Conservation (phyloP, 2,888 invertebrate species). For the Mellilla xanthometata region DNA sequence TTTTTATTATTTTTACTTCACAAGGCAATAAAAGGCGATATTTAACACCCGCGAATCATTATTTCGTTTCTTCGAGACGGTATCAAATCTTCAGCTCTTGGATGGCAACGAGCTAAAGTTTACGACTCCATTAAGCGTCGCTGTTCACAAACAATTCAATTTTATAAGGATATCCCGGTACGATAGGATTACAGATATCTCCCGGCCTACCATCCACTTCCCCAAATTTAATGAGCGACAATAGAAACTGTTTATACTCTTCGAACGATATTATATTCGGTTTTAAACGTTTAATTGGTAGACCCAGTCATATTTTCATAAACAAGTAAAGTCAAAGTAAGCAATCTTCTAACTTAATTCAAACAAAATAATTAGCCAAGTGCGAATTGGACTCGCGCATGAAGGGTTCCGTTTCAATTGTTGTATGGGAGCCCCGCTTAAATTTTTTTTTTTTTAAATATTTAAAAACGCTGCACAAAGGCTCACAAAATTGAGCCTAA, state of each 20-base stretch:
- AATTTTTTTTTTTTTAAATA: too few relatives aligned
- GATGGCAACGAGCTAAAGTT: constrained; percentile 25
- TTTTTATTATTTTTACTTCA: too few relatives aligned
- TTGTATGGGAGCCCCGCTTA: too few relatives aligned
- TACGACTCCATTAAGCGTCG: constrained; percentile 19
- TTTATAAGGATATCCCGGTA: constrained; percentile 14
- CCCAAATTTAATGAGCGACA: constrained; percentile 1
- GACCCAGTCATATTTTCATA: too few relatives aligned
- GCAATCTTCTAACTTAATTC: too few relatives aligned
- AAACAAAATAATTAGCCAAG: too few relatives aligned
- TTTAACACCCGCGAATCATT: constrained; percentile 2
- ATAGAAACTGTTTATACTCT: constrained; percentile 4
- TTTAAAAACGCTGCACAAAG: too few relatives aligned
- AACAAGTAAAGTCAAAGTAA: too few relatives aligned
- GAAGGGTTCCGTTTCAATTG: too few relatives aligned
- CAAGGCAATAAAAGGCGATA: constrained; percentile 4
- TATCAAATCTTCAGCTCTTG: constrained; percentile 24
- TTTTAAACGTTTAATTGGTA: not conserved
- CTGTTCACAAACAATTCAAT: constrained; percentile 19
- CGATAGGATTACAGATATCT: constrained; percentile 12
- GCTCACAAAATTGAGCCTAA: too few relatives aligned
- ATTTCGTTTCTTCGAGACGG: constrained; percentile 21
- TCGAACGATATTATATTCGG: not conserved
- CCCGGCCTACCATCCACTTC: not conserved
- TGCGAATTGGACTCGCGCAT: too few relatives aligned